Evolutionary conservation across 2,113 vertebrate species (phyloP), one percentile per base, ranked within the genome.

Genomic region (Podarcis muralis): DNA sequence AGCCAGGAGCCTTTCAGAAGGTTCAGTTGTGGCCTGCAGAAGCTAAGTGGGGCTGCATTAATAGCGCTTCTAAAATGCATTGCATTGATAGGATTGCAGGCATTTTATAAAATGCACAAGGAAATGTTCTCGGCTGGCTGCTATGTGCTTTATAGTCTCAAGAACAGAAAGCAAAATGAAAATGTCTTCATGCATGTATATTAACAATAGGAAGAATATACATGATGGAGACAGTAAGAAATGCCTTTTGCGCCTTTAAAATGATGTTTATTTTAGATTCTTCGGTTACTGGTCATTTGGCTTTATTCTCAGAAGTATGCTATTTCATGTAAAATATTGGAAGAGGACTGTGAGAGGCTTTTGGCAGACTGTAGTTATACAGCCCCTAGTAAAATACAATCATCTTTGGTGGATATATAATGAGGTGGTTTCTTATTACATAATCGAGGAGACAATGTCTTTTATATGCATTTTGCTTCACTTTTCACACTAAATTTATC

Each of bases 401-500:
- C 95, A 93, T 95, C 93, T 90, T 94, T 92, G 87, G 91, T 57
- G 90, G 94, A 89, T 91, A 92, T 96, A 96, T 96, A 96, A 96
- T 95, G 93, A 95, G 89, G 93, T 92, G 94, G 96, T 96, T 95
- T 97, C 95, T 92, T 85, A 30, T 97, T 97, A 96, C 97, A 95
- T 95, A 93, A 95, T 87, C 90, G 94, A 92, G 91, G 92, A 96
- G 94, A 94, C 96, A 96, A 96, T 96, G 96, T 96, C 95, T 93
- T 96, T 97, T 96, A 90, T 96, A 94, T 95, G 95, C 95, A 92
- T 96, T 94, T 96, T 95, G 95, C 96, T 96, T 97, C 96, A 90
- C 95, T 96, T 96, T 97, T 97, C 96, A 97, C 97, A 97, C 97
- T 96, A 94, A 96, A 97, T 97, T 96, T 95, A 97, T 97, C 96